These are phyloP conservation scores for Oxytorus armatus DNA, from an alignment of 2,888 invertebrate genomes.

Conservation along the genomic window DNA sequence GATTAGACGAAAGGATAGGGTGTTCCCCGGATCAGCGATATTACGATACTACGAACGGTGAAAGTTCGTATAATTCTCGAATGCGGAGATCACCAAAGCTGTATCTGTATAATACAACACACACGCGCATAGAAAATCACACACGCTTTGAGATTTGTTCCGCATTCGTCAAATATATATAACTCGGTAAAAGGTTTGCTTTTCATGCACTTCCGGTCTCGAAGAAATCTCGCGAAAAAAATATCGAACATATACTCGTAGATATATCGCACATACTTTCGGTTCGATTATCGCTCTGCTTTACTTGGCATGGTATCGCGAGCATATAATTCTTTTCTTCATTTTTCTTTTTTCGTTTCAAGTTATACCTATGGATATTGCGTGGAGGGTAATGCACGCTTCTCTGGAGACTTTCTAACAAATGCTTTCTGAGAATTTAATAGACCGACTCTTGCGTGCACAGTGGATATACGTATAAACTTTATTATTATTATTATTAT, in stretches of 20 bases:
- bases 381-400: not conserved
- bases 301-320: constrained; percentile 9
- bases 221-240: constrained; percentile 11
- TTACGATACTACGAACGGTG: not conserved
- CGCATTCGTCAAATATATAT: constrained; percentile 46
- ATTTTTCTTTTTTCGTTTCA: not conserved
- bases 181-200: no score
- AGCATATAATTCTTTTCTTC: constrained; percentile 10
- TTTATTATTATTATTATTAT: not conserved
- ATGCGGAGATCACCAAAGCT: constrained; percentile 15
- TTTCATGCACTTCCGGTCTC: constrained; percentile 44
- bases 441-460: not conserved
- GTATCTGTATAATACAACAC: not conserved
- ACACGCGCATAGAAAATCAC: not conserved
- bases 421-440: constrained; percentile 40
- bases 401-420: constrained; percentile 48
- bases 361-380: not conserved
- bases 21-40: constrained; percentile 1
- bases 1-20: not conserved
- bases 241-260: not conserved
- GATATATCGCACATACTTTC: not conserved
- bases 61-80: not conserved
- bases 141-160: constrained; percentile 45
- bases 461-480: not conserved
- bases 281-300: constrained; percentile 28